phyloP scores from a whole-genome alignment of 2,797 vertebrate species.

The Lepilemur septentrionalis region DNA sequence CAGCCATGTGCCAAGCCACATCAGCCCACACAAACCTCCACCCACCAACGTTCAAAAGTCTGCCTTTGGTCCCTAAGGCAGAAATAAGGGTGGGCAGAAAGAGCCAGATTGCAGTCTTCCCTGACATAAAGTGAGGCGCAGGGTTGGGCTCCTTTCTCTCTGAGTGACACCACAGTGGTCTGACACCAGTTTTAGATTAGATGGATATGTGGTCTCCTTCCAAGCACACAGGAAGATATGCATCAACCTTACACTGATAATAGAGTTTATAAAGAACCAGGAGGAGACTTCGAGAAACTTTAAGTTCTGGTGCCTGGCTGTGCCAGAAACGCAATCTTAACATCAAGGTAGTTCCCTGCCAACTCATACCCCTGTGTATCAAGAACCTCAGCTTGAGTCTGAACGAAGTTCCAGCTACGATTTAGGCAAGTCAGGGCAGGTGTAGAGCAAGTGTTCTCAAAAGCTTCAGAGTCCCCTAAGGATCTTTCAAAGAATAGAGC shows the following conservation, averaged over 20 bases:
- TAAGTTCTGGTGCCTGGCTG: not conserved
- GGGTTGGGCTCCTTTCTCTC: not conserved
- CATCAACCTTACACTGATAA: not conserved
- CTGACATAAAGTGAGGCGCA: not conserved
- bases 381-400: not conserved
- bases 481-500: not conserved
- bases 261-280: not conserved
- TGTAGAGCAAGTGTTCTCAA: not conserved
- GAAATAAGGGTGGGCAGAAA: not conserved
- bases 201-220: not conserved
- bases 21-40: not conserved
- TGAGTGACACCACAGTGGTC: not conserved
- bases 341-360: not conserved
- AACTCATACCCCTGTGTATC: no score
- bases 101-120: not conserved
- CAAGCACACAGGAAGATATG: not conserved
- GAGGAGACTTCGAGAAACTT: not conserved
- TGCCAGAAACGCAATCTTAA: not conserved
- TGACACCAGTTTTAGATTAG: not conserved
- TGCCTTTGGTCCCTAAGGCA: not conserved
- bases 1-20: not conserved
- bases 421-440: not conserved
- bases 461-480: not conserved
- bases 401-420: not conserved
- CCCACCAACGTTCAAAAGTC: not conserved